Conservation (phyloP, 2,113 vertebrate species). For the Petaurus breviceps region DNA sequence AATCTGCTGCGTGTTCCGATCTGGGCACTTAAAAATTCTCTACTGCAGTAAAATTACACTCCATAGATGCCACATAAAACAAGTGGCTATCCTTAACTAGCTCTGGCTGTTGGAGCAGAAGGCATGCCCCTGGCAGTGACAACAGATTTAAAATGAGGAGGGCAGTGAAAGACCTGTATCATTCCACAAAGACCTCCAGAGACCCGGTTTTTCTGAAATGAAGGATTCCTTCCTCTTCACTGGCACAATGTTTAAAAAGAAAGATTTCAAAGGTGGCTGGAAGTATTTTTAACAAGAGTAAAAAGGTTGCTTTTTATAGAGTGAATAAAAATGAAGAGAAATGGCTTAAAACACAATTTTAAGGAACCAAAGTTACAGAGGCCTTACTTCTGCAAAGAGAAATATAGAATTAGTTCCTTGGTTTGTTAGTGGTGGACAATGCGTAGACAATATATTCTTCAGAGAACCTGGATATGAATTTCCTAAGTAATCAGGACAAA, state of each 20-base stretch:
- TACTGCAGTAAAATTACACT: neutral
- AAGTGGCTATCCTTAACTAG: neutral
- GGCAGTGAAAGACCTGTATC: neutral
- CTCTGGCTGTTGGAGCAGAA: accelerated
- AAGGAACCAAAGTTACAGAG: neutral
- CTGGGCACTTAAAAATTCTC: neutral
- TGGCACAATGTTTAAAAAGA: conserved; percentile 2
- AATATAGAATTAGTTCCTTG: neutral
- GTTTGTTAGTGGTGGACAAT: neutral
- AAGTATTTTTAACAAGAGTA: neutral
- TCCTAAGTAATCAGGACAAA: neutral
- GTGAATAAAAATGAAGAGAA: neutral
- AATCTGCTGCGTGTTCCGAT: neutral
- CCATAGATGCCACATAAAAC: neutral
- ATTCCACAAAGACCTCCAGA: neutral
- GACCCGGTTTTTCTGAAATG: neutral
- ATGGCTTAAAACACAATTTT: neutral
- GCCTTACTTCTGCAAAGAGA: neutral
- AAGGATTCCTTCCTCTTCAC: conserved; percentile 9
- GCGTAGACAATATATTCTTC: neutral
- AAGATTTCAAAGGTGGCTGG: conserved; percentile 29
- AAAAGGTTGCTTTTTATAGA: neutral
- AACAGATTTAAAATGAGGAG: neutral
- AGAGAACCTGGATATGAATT: neutral
- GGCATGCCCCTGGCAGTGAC: neutral